Evolutionary conservation across 2,888 invertebrate genomes (phyloP).

Genomic region (Noctua janthe): DNA sequence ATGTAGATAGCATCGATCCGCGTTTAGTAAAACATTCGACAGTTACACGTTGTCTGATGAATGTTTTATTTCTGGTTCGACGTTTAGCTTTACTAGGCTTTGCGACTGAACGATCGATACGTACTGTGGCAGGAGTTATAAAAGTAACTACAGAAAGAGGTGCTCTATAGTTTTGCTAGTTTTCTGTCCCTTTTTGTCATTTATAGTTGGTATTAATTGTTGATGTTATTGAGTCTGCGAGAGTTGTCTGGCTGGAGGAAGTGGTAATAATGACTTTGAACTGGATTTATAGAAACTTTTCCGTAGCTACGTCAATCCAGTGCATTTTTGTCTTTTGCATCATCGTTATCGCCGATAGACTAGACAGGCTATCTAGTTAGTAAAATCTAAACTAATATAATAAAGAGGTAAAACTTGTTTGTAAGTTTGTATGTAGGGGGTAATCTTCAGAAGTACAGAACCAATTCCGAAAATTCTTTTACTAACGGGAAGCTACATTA

Average conservation of each 20-base stretch:
- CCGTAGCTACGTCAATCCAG: neutral
- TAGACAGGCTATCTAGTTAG: neutral
- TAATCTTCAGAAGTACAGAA: neutral
- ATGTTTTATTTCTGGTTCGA: slow-evolving; percentile 46
- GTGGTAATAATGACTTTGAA: neutral
- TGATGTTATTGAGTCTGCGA: neutral
- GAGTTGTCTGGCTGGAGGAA: neutral
- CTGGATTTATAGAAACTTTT: neutral
- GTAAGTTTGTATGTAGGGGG: neutral
- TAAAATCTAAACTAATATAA: neutral
- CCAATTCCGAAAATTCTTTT: neutral
- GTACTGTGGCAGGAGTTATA: neutral
- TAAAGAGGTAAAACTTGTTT: neutral
- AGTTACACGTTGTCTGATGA: slow-evolving; percentile 39
- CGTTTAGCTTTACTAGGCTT: slow-evolving; percentile 21
- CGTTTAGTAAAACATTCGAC: slow-evolving; percentile 27
- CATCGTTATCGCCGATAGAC: neutral
- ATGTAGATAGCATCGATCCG: slow-evolving; percentile 49
- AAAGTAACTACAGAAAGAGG: neutral
- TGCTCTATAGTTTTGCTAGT: neutral
- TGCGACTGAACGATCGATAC: neutral
- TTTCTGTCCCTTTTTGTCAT: neutral
- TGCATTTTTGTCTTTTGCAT: neutral
- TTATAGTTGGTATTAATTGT: neutral
- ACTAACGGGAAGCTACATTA: neutral